These are phyloP conservation scores for Entomobrya proxima DNA, from an alignment of 2,888 invertebrate species.

Conservation along the genomic window DNA sequence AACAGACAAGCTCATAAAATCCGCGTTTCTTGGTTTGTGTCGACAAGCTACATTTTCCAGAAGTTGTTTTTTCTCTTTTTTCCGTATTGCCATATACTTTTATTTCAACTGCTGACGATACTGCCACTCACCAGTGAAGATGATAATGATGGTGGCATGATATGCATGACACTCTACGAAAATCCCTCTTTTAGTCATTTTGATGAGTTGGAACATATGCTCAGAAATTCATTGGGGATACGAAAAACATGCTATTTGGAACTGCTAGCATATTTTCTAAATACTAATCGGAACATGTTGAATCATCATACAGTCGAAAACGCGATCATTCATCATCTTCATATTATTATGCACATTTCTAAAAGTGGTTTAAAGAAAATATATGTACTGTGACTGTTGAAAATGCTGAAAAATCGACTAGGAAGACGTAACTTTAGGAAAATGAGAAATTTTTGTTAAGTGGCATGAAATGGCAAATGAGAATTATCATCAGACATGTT, in stretches of 20 bases:
- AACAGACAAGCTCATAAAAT: slow-evolving; percentile 52
- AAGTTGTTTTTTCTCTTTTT: slow-evolving; percentile 8
- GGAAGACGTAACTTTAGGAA: not conserved
- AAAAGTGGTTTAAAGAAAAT: not conserved
- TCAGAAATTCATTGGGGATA: not conserved
- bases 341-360: not conserved
- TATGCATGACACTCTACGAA: slow-evolving; percentile 1
- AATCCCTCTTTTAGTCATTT: not conserved
- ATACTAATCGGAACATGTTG: not conserved
- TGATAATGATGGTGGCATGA: not conserved
- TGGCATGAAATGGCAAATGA: not conserved
- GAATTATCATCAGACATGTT: slow-evolving; percentile 1
- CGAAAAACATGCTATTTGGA: not conserved
- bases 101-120: slow-evolving; percentile 8
- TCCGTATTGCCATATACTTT: not conserved
- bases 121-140: not conserved
- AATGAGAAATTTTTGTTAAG: not conserved
- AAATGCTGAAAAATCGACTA: not conserved
- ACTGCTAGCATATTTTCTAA: not conserved
- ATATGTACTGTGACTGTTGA: not conserved
- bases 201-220: slow-evolving; percentile 12
- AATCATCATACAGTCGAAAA: not conserved
- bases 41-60: slow-evolving; percentile 56
- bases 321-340: not conserved
- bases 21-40: slow-evolving; percentile 22